Percentiles rank a stretch among this genome's conserved stretches.
phyloP scores from a whole-genome alignment of 2,888 invertebrate genomes.

The Hoplodrina ambigua region DNA sequence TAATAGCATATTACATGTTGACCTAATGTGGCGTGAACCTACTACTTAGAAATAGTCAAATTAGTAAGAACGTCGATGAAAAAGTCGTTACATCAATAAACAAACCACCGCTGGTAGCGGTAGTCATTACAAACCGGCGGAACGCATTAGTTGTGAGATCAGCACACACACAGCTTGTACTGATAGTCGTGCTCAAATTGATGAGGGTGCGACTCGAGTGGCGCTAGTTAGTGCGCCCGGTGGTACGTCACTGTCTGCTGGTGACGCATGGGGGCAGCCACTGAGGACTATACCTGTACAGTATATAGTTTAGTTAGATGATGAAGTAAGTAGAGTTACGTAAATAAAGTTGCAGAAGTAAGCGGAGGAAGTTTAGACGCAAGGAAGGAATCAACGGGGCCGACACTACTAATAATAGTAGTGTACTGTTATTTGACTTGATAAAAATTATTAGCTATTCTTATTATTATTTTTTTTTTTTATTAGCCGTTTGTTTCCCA shows the following conservation, averaged over 20 bases:
- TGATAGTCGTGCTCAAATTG: conserved; percentile 17
- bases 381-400: too few species aligned
- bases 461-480: too few species aligned
- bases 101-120: background rate
- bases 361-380: too few species aligned
- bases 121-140: conserved; percentile 7
- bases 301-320: background rate
- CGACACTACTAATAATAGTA: too few species aligned
- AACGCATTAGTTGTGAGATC: conserved; percentile 3
- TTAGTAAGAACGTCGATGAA: background rate
- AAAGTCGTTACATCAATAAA: background rate
- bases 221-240: conserved; percentile 27
- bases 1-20: background rate
- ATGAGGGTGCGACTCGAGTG: conserved; percentile 40
- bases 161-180: background rate
- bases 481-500: too few species aligned
- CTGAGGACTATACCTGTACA: background rate
- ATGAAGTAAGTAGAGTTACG: background rate
- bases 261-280: conserved; percentile 26
- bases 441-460: too few species aligned
- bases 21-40: background rate
- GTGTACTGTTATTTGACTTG: too few species aligned
- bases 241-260: conserved; percentile 41
- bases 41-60: background rate
- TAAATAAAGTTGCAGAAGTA: background rate